Evolutionary conservation across 2,113 vertebrate genomes (phyloP).

Genomic region (Diadophis punctatus): DNA sequence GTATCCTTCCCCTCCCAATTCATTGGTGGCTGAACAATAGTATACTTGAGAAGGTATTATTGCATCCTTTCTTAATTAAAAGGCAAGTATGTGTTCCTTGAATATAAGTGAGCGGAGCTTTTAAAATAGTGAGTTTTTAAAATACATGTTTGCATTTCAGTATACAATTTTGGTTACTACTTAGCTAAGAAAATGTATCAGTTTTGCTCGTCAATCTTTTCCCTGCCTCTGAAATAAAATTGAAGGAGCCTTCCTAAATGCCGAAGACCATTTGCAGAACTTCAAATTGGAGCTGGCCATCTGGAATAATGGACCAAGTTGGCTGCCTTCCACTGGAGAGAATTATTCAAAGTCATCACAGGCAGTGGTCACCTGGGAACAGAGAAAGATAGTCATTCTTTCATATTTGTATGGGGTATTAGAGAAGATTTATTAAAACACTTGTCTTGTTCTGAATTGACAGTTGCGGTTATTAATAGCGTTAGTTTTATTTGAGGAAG

Average conservation of each 20-base stretch:
- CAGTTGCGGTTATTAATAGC: slow-evolving; percentile 53
- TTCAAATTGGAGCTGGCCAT: slow-evolving; percentile 50
- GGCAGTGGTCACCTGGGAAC: slow-evolving; percentile 41
- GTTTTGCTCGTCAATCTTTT: slow-evolving; percentile 30
- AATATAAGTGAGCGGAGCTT: not conserved
- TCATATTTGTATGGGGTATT: slow-evolving; percentile 59
- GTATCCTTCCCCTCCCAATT: not conserved
- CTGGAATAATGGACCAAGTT: slow-evolving; percentile 54
- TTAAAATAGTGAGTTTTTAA: slow-evolving; percentile 35
- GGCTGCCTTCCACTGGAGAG: slow-evolving; percentile 52
- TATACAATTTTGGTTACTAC: slow-evolving; percentile 16
- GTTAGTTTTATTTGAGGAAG: slow-evolving; percentile 61
- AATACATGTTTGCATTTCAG: not conserved
- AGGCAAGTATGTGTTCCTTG: slow-evolving; percentile 39
- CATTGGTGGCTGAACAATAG: not conserved
- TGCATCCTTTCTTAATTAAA: not conserved
- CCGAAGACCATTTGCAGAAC: slow-evolving; percentile 50
- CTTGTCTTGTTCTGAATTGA: slow-evolving; percentile 57
- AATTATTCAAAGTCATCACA: slow-evolving; percentile 58
- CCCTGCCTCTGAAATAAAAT: slow-evolving; percentile 24
- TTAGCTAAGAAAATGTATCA: slow-evolving; percentile 38
- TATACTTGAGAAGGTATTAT: not conserved
- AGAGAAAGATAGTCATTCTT: slow-evolving; percentile 57
- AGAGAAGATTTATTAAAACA: slow-evolving; percentile 69
- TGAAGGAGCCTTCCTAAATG: slow-evolving; percentile 31